Percentiles rank a stretch among this genome's conserved stretches.
phyloP scores from a whole-genome alignment of 2,113 vertebrate species.

The Cinclus cinclus region DNA sequence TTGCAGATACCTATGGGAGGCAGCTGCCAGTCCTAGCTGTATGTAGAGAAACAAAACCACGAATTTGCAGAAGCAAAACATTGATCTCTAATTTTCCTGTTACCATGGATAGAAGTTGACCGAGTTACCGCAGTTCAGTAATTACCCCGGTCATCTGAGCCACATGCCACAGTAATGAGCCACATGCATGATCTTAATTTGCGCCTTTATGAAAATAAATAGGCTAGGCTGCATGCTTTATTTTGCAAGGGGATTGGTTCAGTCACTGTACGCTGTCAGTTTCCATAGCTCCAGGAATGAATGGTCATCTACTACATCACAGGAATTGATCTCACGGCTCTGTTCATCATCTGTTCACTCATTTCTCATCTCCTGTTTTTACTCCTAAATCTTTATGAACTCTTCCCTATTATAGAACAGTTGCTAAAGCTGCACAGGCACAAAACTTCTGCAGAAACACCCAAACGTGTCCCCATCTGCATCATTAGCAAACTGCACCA shows the following conservation, averaged over 20 bases:
- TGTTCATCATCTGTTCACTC: not conserved
- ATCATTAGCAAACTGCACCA: not conserved
- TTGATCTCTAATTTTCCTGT: not conserved
- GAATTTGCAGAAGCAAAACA: not conserved
- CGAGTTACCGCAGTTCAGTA: not conserved
- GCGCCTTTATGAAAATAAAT: not conserved
- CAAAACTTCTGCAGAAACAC: not conserved
- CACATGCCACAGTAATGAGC: not conserved
- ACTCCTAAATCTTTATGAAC: not conserved
- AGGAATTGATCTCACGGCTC: not conserved
- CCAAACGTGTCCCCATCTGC: fast-evolving
- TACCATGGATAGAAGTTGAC: not conserved
- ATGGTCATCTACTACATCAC: not conserved
- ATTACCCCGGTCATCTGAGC: not conserved
- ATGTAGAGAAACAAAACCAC: not conserved
- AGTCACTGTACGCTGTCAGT: not conserved
- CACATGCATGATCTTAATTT: not conserved
- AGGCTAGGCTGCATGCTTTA: not conserved
- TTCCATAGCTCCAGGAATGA: not conserved
- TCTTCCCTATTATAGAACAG: not conserved
- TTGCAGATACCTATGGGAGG: not conserved
- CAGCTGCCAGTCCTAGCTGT: not conserved
- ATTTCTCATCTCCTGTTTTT: not conserved
- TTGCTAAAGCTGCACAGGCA: not conserved
- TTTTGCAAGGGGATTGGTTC: not conserved